These are phyloP conservation scores for Agapornis canus DNA, from an alignment of 2,797 vertebrate genomes.

Conservation along the genomic window DNA sequence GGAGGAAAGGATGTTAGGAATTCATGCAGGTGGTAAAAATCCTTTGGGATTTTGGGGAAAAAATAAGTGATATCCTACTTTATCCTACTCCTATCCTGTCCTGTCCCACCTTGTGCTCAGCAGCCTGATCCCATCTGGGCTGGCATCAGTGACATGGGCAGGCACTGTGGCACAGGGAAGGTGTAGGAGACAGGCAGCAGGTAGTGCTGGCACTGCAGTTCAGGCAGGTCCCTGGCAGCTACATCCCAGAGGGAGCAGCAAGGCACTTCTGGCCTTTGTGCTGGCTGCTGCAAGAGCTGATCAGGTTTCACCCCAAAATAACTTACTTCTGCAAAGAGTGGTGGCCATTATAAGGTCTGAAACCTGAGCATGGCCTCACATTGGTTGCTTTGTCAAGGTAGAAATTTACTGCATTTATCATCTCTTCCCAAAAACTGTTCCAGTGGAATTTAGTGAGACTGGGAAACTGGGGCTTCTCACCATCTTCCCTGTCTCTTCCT, in stretches of 20 bases:
- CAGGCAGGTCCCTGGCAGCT: background rate
- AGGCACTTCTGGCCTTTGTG: background rate
- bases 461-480: background rate
- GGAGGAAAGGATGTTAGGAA: background rate
- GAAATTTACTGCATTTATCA: background rate
- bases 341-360: background rate
- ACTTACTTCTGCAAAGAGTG: constrained; percentile 32
- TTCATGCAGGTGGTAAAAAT: background rate
- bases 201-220: background rate
- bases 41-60: background rate
- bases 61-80: background rate
- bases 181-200: background rate
- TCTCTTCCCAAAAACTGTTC: background rate
- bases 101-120: background rate
- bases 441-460: background rate
- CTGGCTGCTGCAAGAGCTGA: background rate
- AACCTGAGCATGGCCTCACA: background rate
- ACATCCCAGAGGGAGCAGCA: background rate
- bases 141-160: accelerated
- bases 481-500: background rate
- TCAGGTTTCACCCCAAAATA: constrained; percentile 47
- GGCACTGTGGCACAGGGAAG: background rate
- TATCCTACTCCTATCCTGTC: background rate
- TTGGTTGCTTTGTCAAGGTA: background rate
- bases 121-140: background rate